These are phyloP conservation scores for Vidua macroura DNA, from an alignment of 2,113 vertebrate species.

Conservation along the genomic window DNA sequence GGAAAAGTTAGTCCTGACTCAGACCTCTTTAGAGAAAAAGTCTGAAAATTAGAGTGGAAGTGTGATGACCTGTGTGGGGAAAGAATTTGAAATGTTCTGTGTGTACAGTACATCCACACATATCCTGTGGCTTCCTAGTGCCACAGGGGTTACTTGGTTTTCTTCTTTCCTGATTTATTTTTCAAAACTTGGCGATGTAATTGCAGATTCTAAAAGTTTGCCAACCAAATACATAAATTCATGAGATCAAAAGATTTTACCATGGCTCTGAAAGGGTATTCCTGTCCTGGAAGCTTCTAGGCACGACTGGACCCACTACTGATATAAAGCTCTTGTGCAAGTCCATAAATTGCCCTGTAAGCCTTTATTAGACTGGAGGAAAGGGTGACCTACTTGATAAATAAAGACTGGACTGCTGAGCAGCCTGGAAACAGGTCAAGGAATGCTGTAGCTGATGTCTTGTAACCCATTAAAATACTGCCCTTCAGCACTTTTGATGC, in stretches of 20 bases:
- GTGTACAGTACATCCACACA: fast-evolving
- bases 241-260: not conserved
- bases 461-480: not conserved
- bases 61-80: not conserved
- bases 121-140: not conserved
- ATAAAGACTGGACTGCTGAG: not conserved
- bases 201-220: not conserved
- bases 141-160: not conserved
- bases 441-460: not conserved
- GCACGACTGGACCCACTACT: not conserved
- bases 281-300: not conserved
- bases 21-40: not conserved
- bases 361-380: not conserved
- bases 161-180: not conserved
- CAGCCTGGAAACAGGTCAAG: not conserved
- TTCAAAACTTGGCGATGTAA: not conserved
- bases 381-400: not conserved
- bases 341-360: not conserved
- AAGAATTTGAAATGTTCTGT: not conserved
- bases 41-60: not conserved
- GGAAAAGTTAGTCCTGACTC: not conserved
- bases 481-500: not conserved
- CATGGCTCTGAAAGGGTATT: not conserved
- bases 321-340: not conserved
- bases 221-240: not conserved